phyloP scores from a whole-genome alignment of 2,113 vertebrate genomes.

The Symphodus melops region DNA sequence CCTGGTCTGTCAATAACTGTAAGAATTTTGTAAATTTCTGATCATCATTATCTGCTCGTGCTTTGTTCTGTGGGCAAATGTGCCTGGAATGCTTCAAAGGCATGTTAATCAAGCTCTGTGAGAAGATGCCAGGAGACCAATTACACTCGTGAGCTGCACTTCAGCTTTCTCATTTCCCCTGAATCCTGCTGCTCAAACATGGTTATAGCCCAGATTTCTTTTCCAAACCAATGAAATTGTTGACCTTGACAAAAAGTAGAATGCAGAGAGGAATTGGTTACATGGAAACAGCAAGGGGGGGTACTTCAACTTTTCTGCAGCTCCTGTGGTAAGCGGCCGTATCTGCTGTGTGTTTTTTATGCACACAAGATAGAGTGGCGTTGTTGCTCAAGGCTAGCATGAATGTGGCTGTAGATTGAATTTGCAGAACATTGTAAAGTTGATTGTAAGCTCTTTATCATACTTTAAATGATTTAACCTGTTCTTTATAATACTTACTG shows the following conservation, averaged over 20 bases:
- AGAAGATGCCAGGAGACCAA: conserved; percentile 83
- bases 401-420: conserved; percentile 43
- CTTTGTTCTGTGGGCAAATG: conserved; percentile 82
- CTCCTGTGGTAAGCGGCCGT: conserved; percentile 22
- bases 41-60: conserved; percentile 72
- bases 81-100: conserved; percentile 81
- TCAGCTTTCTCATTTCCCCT: conserved; percentile 69
- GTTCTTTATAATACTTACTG: conserved; percentile 10
- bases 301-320: conserved; percentile 38
- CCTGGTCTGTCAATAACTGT: conserved; percentile 60
- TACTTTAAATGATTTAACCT: conserved; percentile 28
- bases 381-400: conserved; percentile 39
- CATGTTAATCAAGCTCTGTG: conserved; percentile 78
- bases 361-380: conserved; percentile 18
- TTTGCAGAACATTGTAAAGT: conserved; percentile 8
- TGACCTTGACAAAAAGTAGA: conserved; percentile 74
- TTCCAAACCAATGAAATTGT: conserved; percentile 57
- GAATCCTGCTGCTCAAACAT: conserved; percentile 73
- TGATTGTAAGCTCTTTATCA: not conserved
- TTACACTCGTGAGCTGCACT: conserved; percentile 77
- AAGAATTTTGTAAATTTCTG: conserved; percentile 59
- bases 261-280: conserved; percentile 48
- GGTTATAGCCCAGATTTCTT: conserved; percentile 60
- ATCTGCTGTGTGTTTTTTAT: conserved; percentile 35
- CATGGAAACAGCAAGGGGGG: conserved; percentile 45